Base-by-base conservation (phyloP, 2,113 vertebrate species). In the Rutilus rutilus region DNA sequence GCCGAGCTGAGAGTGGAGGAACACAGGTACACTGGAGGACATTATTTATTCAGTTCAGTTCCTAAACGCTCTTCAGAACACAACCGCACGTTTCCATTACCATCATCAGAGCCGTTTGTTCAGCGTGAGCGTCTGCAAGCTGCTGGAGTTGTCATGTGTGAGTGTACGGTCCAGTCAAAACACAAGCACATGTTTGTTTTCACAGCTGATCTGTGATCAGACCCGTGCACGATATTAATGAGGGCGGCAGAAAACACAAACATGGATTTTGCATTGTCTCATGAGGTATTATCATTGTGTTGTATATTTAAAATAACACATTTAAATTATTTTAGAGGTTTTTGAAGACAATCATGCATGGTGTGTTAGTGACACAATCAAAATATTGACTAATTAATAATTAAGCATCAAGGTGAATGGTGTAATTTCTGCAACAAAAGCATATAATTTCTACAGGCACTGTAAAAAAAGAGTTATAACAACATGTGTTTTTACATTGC, bases 1-100 rank as follows among this genome's bases (percentile, higher is more conserved):
- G 67, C 33, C 67, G 8, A 23, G 36, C 67, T 21, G 19, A 73
- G 69, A 45, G 25, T 30, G 50, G 27, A 50, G 75, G 75, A 27
- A 33, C 23, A 8, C 73, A 50, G 42, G 12, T 25, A 25, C 45
- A 25, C 25, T 33, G 75, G 47, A 77, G 10, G 21, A 25, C 75
- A 77, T 77, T 77, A 77, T 54, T 77, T 77, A 77, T 77, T 77
- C 50, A 77, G 47, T 77, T 30, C 5, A 54, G n/a, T 76, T 76
- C 74, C 74, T 76, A 0, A 42, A 19, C 45, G 17, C 67, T 71
- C 19, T 23, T 42, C 67, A 12, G 36, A 71, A 71, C 74, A 76
- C 74, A 77, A 50, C 5, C 15, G 2, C 21, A 47, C 23, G 25
- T 30, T 54, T 77, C 74, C 74, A 54, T 77, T 33, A 9, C 47